Evolutionary conservation across 2,888 invertebrate genomes (phyloP), one percentile per base, ranked within the genome.

Genomic region (Apoderus coryli): DNA sequence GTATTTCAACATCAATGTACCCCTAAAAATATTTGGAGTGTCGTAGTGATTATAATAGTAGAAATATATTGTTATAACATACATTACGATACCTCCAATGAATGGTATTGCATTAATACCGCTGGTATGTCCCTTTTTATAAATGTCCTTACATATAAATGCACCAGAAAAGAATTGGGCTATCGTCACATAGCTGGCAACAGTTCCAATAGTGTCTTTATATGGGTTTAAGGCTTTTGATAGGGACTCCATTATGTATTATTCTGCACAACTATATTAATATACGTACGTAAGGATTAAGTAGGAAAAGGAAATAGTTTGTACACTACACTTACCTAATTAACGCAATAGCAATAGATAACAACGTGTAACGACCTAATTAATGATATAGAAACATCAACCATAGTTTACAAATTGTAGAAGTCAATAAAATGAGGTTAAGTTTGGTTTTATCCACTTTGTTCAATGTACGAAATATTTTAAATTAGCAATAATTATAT

Each of bases 121-220:
- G 44, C 65, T 64, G 1, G 81, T 73, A 43, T 61, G 66, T 10
- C 71, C 69, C 47, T 72, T 73, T 46, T 72, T 72, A 37, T 74
- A 68, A 38, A 84, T 76, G 48, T 80, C 77, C 52, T 67, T 72
- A 50, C 82, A 72, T 36, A 84, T 65, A 49, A 78, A 67, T 50
- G 66, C 63, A 47, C 86, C 86, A 15, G 85, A 72, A 49, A 88
- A 72, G 64, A 88, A 85, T 54, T 88, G 84, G 0, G 68, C 70
- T 43, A 81, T 74, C 14, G 89, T 88, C 14, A 79, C 69, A 33
- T 78, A 57, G 37, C 76, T 73, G 19, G 88, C 85, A 29, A 71
- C 57, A 32, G 64, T 60, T 22, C 69, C 81, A 29, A 80, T 69
- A 7, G 67, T 35, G 33, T 72, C 73, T 56, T 76, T 76, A 53